Evolutionary conservation across 2,888 invertebrate species (phyloP).

Genomic region (Dasypolia templi): DNA sequence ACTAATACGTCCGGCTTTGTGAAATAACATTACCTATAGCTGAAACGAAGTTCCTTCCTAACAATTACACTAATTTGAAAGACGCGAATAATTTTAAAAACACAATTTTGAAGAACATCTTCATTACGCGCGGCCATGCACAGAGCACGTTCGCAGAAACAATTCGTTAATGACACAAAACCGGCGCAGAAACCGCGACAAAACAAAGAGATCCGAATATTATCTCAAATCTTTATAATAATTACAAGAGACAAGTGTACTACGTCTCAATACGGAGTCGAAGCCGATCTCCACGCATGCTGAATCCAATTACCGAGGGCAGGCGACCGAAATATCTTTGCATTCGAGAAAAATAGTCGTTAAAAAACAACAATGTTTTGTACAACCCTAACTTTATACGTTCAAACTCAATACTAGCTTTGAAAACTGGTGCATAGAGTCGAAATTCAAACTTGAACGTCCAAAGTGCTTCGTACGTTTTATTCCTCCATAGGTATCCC

Average conservation of each 20-base stretch:
- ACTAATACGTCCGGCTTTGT: background rate
- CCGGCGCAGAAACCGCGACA: constrained; percentile 60
- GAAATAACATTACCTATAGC: background rate
- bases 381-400: constrained; percentile 76
- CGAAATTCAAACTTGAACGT: constrained; percentile 61
- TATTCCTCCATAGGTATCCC: constrained; percentile 63
- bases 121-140: constrained; percentile 38
- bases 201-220: constrained; percentile 78
- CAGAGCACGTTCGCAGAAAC: constrained; percentile 60
- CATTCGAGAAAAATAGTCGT: constrained; percentile 81
- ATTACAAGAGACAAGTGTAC: constrained; percentile 85
- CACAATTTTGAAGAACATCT: constrained; percentile 45
- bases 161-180: constrained; percentile 73
- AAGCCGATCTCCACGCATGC: constrained; percentile 70
- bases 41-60: background rate
- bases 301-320: constrained; percentile 84
- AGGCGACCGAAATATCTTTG: constrained; percentile 81
- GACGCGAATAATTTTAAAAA: constrained; percentile 17
- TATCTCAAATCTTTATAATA: constrained; percentile 89
- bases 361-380: constrained; percentile 73
- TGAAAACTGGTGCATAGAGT: constrained; percentile 45
- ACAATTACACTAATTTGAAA: constrained; percentile 27
- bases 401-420: constrained; percentile 32
- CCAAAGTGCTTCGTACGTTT: constrained; percentile 39
- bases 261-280: constrained; percentile 84